These are phyloP conservation scores for Limnephilus lunatus DNA, from an alignment of 2,888 invertebrate species.

Conservation along the genomic window DNA sequence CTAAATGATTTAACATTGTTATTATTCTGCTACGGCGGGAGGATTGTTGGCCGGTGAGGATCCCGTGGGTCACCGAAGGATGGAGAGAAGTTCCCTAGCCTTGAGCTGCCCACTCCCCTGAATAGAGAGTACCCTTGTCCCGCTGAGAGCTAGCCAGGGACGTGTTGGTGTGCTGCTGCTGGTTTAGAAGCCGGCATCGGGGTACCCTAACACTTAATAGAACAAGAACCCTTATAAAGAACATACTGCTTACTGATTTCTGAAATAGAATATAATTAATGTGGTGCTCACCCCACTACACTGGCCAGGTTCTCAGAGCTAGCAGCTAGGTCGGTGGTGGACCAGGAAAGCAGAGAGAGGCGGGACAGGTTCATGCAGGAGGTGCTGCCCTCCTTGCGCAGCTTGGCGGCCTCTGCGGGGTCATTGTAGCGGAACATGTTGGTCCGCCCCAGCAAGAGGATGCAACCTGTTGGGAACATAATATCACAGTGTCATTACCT, in stretches of 20 bases:
- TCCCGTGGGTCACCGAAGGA: no score
- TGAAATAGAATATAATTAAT: neutral
- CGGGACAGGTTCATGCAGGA: slow-evolving; percentile 87
- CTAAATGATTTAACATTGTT: no score
- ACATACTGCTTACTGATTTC: no score
- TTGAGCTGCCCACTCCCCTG: no score
- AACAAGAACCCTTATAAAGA: neutral
- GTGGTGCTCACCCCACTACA: slow-evolving; percentile 60
- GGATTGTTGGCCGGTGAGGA: no score
- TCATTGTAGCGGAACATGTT: slow-evolving; percentile 94
- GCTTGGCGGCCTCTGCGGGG: slow-evolving; percentile 91
- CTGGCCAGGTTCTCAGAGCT: slow-evolving; percentile 82
- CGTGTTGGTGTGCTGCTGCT: no score
- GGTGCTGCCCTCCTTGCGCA: slow-evolving; percentile 85
- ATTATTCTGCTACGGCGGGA: no score
- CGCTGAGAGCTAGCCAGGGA: no score
- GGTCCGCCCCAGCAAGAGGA: slow-evolving; percentile 85
- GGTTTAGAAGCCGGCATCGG: no score
- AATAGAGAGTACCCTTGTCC: no score
- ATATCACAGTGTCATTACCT: neutral
- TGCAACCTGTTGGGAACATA: slow-evolving; percentile 79
- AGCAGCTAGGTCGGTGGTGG: slow-evolving; percentile 87
- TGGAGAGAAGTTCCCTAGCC: no score
- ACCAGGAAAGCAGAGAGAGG: slow-evolving; percentile 88
- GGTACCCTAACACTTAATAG: no score